Conservation (phyloP, 1,140 invertebrate species). For the Brachionus rotundiformis region DNA sequence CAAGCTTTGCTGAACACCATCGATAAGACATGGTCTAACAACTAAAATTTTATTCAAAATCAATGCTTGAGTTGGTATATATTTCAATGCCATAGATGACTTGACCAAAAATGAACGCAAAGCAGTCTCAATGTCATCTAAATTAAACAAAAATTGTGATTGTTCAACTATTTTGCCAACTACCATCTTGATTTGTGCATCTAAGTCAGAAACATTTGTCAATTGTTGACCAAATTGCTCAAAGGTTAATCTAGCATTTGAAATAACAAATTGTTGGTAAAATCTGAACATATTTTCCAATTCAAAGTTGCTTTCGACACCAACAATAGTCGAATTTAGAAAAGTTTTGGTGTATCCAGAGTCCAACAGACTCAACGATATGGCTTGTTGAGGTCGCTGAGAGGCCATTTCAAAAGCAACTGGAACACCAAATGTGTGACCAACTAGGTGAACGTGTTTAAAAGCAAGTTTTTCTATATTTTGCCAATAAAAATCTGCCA, state of each 20-base stretch:
- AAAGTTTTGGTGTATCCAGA: not conserved
- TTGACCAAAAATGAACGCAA: constrained; percentile 4
- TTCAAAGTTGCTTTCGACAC: not conserved
- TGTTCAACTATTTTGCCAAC: constrained; percentile 28
- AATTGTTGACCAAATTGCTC: not conserved
- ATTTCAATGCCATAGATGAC: not conserved
- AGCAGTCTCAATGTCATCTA: not conserved
- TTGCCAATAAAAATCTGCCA: constrained; percentile 10
- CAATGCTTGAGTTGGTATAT: constrained; percentile 21
- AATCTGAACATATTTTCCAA: constrained; percentile 1
- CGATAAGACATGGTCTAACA: not conserved
- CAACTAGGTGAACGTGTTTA: not conserved
- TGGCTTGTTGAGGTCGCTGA: not conserved
- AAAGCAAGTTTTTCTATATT: not conserved
- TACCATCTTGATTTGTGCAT: not conserved
- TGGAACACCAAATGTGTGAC: constrained; percentile 16
- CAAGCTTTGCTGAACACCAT: not conserved
- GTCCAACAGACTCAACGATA: not conserved
- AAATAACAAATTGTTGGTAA: constrained; percentile 16
- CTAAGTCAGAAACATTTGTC: not conserved
- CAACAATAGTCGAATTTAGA: not conserved
- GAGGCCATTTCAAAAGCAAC: constrained; percentile 45
- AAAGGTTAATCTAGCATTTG: not conserved
- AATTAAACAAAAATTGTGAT: not conserved
- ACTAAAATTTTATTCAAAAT: constrained; percentile 32